Conservation (phyloP, 2,888 invertebrate species). For the Lasius fuliginosus region DNA sequence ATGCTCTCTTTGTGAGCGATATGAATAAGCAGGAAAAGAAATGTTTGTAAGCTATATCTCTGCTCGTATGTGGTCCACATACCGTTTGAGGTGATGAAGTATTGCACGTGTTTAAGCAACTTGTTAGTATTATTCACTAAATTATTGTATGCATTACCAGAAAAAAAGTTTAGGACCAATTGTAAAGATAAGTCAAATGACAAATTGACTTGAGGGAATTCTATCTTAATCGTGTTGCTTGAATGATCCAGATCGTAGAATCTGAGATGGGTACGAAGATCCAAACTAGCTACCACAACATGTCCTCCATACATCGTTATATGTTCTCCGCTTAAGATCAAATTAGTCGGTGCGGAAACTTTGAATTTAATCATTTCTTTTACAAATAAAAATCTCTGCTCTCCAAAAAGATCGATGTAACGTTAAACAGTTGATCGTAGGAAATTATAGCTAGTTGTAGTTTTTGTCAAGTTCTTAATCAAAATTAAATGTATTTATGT, state of each 20-base stretch:
- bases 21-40: not conserved
- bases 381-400: too few species aligned
- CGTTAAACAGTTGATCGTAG: too few species aligned
- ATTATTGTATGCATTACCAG: too few species aligned
- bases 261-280: not conserved
- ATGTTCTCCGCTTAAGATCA: too few species aligned
- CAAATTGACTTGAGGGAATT: not conserved
- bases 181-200: not conserved
- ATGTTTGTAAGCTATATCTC: not conserved
- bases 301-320: not conserved
- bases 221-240: not conserved
- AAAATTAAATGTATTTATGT: too few species aligned
- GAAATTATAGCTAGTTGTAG: too few species aligned
- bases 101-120: not conserved
- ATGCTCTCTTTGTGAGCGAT: not conserved
- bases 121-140: too few species aligned
- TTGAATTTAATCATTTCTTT: too few species aligned
- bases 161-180: not conserved
- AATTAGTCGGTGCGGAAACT: too few species aligned
- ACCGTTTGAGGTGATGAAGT: not conserved
- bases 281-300: not conserved
- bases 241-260: not conserved
- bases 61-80: not conserved
- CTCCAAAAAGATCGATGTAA: too few species aligned
- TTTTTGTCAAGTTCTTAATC: too few species aligned